Evolutionary conservation across 1,140 invertebrate genomes (phyloP).

Genomic region (Drosophila subpulchrella): DNA sequence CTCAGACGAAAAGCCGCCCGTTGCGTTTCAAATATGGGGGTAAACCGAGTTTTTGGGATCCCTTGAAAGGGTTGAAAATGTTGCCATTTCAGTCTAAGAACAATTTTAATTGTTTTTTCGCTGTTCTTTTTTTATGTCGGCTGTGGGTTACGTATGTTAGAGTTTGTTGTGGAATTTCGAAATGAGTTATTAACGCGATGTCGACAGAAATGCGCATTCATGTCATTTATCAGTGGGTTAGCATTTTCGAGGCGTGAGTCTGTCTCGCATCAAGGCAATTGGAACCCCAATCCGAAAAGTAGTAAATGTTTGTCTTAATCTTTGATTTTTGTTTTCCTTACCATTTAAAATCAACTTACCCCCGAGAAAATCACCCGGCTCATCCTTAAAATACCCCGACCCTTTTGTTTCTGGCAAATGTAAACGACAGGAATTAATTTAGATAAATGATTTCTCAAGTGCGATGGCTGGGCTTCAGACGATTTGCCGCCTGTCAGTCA

Average conservation of each 20-base stretch:
- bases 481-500: conserved; percentile 80
- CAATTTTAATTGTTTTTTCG: conserved; percentile 78
- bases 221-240: conserved; percentile 77
- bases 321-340: conserved; percentile 79
- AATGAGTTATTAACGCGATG: conserved; percentile 83
- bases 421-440: conserved; percentile 85
- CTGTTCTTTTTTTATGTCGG: conserved; percentile 5
- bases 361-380: conserved; percentile 1
- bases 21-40: neutral
- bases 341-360: conserved; percentile 30
- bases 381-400: neutral
- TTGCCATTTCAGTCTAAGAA: conserved; percentile 49
- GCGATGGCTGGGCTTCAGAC: conserved; percentile 54
- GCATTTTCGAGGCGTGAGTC: conserved; percentile 49
- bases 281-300: conserved; percentile 30
- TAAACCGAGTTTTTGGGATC: neutral
- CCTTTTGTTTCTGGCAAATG: conserved; percentile 73
- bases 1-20: conserved; percentile 31
- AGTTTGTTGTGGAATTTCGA: conserved; percentile 74
- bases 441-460: conserved; percentile 85
- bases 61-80: conserved; percentile 57
- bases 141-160: conserved; percentile 43
- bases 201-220: conserved; percentile 64
- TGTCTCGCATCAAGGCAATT: conserved; percentile 59
- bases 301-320: conserved; percentile 84